Evolutionary conservation across 2,888 invertebrate genomes (phyloP), one percentile per base, ranked within the genome.

Genomic region (Eurois occulta): DNA sequence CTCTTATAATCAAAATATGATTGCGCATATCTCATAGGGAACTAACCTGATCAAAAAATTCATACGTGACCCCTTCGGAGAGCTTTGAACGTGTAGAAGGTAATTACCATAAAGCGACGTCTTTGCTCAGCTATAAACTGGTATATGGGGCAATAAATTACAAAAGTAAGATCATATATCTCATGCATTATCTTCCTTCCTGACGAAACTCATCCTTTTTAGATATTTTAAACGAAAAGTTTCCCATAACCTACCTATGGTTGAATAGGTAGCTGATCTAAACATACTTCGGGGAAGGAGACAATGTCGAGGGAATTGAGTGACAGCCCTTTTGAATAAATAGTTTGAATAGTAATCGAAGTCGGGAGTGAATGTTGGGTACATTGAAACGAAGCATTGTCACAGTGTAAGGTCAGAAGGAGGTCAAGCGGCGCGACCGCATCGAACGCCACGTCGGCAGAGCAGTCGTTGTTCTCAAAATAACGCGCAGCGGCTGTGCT

Each of bases 401-500:
- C 83, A 88, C 83, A 87, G 81, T 80, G 81, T 88, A 85, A 90
- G 89, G 86, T 85, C 80, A 87, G 84, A 93, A 91, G 81, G 91
- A 85, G 92, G 93, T 93, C 92, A 93, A 92, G 92, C 91, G 90
- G 86, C 80, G 87, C 86, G 87, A 88, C 88, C 86, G 86, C 90
- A 87, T 88, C 88, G 87, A 87, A 87, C 88, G 87, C 86, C 84
- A 85, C 86, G 90, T 85, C 88, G 88, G 87, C 89, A 84, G 89
- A 91, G 88, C 89, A 90, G 90, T 92, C 91, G 92, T 89, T 92
- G 94, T 94, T 94, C 94, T 94, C 94, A 94, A 95, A 96, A 95
- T 95, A 96, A 93, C 94, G 92, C 92, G 92, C 93, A 91, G 92
- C 92, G 91, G 92, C 91, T 92, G 93, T 92, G 91, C 95, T 95